Evolutionary conservation across 2,113 vertebrate species (phyloP), one percentile per base, ranked within the genome.

Genomic region (Anoplopoma fimbria): DNA sequence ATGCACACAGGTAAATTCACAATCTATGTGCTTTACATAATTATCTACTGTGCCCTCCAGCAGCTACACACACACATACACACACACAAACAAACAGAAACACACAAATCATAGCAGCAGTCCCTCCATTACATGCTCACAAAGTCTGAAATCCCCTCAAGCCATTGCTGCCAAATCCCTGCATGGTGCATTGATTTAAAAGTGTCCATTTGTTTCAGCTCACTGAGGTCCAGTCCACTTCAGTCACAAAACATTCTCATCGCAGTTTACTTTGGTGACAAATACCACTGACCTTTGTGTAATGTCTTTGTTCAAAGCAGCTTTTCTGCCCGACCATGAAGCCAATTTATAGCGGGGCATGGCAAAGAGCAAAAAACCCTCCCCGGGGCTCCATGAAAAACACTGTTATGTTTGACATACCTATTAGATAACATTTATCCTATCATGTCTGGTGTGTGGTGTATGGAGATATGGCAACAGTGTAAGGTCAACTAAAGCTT

Each of bases 181-280:
- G 86, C 76, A 83, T 74, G 85, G 69, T 61, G 83, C 88, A 75
- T 81, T 87, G 85, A 90, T 86, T 88, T 85, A 51, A 83, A n/a
- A 87, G 75, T 82, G 75, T 65, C 70, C 83, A 75, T 87, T 92
- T 85, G 83, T 86, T 87, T 87, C 73, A 84, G 72, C 77, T 82
- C 75, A 81, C 77, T n/a, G n/a, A n/a, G n/a, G n/a, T n/a, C n/a
- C n/a, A n/a, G n/a, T n/a, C n/a, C n/a, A n/a, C n/a, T n/a, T n/a
- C n/a, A n/a, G n/a, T n/a, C n/a, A n/a, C n/a, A n/a, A n/a, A n/a
- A n/a, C n/a, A n/a, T n/a, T n/a, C n/a, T n/a, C n/a, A n/a, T n/a
- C n/a, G 14, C 34, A 31, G 69, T 81, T 83, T 69, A 81, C 67
- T 47, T 74, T 62, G 42, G 75, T 53, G 53, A 63, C 81, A 85